Evolutionary conservation across 2,113 vertebrate species (phyloP).

Genomic region (Balaeniceps rex): DNA sequence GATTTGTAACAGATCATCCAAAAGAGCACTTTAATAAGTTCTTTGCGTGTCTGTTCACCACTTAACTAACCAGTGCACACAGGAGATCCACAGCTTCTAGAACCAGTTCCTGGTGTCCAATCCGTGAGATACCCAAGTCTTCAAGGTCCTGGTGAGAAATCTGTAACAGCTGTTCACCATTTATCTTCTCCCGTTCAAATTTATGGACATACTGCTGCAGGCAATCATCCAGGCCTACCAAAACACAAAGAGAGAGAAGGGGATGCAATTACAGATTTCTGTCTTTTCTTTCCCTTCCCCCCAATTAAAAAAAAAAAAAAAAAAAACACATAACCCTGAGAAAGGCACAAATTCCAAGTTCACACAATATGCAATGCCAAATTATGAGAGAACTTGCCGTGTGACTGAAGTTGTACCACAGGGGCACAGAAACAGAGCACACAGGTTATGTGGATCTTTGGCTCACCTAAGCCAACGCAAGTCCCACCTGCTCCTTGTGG

Average conservation of each 20-base stretch:
- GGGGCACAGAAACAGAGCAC: rapidly evolving
- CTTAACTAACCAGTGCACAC: slow-evolving; percentile 91
- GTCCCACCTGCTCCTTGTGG: not conserved
- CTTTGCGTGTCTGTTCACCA: not conserved
- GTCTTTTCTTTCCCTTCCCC: not conserved
- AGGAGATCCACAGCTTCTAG: slow-evolving; percentile 96
- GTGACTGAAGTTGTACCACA: not conserved
- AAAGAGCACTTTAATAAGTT: not conserved
- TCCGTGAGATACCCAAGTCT: slow-evolving; percentile 90
- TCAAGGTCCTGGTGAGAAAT: slow-evolving; percentile 97
- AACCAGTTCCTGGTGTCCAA: slow-evolving; percentile 96
- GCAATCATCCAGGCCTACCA: slow-evolving; percentile 90
- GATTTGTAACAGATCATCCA: not conserved
- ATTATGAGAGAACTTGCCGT: not conserved
- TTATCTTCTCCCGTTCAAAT: slow-evolving; percentile 96
- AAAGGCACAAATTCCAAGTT: not conserved
- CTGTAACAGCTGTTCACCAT: slow-evolving; percentile 92
- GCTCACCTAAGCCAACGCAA: not conserved
- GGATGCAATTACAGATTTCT: not conserved
- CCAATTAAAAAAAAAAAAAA: not conserved
- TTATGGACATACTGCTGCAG: slow-evolving; percentile 91
- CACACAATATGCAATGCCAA: not conserved
- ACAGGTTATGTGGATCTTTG: not conserved
- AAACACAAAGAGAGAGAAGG: not conserved
- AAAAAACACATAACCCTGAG: not conserved